Conservation (phyloP, 2,797 vertebrate genomes). For the Melanotaenia nigrans region DNA sequence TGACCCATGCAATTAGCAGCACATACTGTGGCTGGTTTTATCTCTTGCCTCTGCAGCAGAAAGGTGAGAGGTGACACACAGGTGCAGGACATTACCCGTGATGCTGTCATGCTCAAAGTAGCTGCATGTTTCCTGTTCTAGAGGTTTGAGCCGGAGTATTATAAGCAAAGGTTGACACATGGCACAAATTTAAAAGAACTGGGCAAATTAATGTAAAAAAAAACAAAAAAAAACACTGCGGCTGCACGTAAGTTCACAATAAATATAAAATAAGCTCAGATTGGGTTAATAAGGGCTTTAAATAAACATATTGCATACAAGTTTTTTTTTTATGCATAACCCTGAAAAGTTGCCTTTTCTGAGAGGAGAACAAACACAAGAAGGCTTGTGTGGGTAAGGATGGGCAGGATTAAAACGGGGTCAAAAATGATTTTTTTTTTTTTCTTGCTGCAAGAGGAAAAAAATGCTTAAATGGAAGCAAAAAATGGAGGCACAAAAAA, state of each 20-base stretch:
- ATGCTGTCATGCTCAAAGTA: background rate
- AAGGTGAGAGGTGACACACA: constrained; percentile 18
- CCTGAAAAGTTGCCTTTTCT: background rate
- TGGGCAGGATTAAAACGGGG: background rate
- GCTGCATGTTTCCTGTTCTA: background rate
- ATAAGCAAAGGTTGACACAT: background rate
- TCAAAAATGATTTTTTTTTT: constrained; percentile 15
- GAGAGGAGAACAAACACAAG: no score
- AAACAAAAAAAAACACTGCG: background rate
- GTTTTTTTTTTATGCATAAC: background rate
- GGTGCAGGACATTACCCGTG: background rate
- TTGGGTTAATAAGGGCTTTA: background rate
- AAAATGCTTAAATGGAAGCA: constrained; percentile 19
- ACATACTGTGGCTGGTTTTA: background rate
- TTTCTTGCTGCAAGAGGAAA: constrained; percentile 1
- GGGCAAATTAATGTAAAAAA: background rate
- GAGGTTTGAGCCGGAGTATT: background rate
- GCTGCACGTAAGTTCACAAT: background rate
- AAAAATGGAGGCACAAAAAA: constrained; percentile 36
- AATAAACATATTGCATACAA: background rate
- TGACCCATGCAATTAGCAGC: constrained; percentile 19
- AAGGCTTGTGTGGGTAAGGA: background rate
- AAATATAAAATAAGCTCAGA: background rate
- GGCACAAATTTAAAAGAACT: constrained; percentile 1
- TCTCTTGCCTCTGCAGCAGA: background rate